Base-by-base conservation (phyloP, 2,113 vertebrate genomes). In the Sminthopsis crassicaudata region DNA sequence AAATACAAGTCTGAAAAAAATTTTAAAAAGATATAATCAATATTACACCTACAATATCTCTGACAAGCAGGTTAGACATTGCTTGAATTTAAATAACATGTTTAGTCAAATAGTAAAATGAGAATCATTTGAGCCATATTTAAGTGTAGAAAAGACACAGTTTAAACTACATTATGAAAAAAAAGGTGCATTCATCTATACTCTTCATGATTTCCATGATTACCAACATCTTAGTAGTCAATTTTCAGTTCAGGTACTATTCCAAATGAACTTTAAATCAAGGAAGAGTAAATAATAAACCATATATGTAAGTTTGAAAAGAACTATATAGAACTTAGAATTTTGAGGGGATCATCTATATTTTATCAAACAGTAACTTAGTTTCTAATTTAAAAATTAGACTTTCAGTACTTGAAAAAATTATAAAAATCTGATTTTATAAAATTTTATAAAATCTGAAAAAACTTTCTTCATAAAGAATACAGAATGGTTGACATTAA, bases 151-250 rank as follows among this genome's bases (percentile, higher is more conserved):
- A 96, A 91, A 88, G 96, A 96, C 91, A 26, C 24, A 90, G 88
- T n/a, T 93, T 92, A 97, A 97, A 91, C 19, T 27, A 93, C 90
- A 91, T 91, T 95, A 52, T 95, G 48, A 60, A 93, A 53, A 96
- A 96, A 95, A 95, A 76, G 60, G 91, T 36, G 42, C 51, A 84
- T 94, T 95, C 48, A 91, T 51, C 46, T 90, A n/a, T 94, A 94
- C 22, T 89, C 92, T 60, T 94, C 57, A 92, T 51, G 50, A 51
- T 90, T 51, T 42, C 51, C 53, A 2, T 10, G 91, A 93, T 76
- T 89, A 84, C 7, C 55, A 91, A 93, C 9, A 91, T n/a, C 51
- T 51, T 96, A 24, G 42, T 84, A 96, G 91, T 30, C 67, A 94
- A 96, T 67, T 8, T 16, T 97, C 12, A 91, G 90, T 57, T 91